Base-by-base conservation (phyloP, 1,140 invertebrate species). In the Drosophila orosa region DNA sequence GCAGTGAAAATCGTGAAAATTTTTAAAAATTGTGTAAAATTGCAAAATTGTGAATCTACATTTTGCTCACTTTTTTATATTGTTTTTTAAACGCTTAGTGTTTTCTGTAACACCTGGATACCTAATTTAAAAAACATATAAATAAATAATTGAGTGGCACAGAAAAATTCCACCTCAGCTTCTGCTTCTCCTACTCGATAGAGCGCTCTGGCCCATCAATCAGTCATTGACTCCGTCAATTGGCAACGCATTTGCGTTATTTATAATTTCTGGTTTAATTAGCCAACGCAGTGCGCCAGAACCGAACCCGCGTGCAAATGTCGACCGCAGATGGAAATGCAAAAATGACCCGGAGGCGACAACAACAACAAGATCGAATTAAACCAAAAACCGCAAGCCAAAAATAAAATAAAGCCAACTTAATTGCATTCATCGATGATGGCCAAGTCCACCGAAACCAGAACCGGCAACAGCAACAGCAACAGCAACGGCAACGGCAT, bases 371-470 rank as follows among this genome's bases (percentile, higher is more conserved):
- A 55, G 27, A 37, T 10, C 15, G 67, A 56, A 65, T 52, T 35
- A 84, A 57, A 69, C 67, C 78, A 86, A 78, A 71, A 74, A 66
- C 61, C 45, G 54, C 37, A 65, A 54, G 58, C 74, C 69, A 85
- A 82, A 86, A 62, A 77, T 79, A 79, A 72, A 75, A 79, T 47
- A 58, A 39, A 71, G 45, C 13, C 27, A 48, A 68, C 54, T 27
- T 42, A 42, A 73, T 52, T 48, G 31, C 50, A 54, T 54, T 54
- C 50, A 54, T 35, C 50, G 50, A 54, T 54, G 50, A 54, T 54
- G 50, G 50, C 50, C 50, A 54, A 54, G 50, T 54, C 50, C 13
- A 54, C 50, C 31, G 50, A 54, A 22, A 24, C 19, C 31, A 54
- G 50, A 35, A 22, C 50, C 19, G 50, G 48, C 29, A 33, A 52